Percentiles rank a stretch among this genome's conserved stretches.
Conservation (phyloP, 2,797 vertebrate species). For the Macroramphosus scolopax region DNA sequence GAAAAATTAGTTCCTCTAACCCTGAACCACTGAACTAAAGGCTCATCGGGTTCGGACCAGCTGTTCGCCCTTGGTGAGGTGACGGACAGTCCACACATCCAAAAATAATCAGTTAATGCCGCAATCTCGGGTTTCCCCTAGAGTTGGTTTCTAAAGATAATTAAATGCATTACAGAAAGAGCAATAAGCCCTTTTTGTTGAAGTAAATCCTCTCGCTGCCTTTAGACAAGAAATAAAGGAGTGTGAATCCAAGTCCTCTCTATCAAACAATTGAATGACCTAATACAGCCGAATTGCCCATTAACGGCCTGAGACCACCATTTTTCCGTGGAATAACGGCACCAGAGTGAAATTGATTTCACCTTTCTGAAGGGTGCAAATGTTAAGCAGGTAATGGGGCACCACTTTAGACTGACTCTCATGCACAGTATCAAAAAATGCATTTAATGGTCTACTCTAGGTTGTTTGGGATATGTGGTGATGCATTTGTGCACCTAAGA, state of each 20-base stretch:
- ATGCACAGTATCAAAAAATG: not conserved
- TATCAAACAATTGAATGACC: conserved; percentile 25
- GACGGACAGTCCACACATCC: conserved; percentile 7
- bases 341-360: conserved; percentile 28
- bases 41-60: too few species aligned
- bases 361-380: conserved; percentile 15
- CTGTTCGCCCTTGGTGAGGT: too few species aligned
- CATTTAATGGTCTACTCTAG: not conserved
- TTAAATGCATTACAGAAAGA: conserved; percentile 40
- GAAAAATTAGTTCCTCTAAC: conserved; percentile 19
- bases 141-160: conserved; percentile 18
- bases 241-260: conserved; percentile 26
- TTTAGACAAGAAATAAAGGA: conserved; percentile 10
- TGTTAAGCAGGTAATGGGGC: conserved; percentile 7
- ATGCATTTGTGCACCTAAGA: too few species aligned
- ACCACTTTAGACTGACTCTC: not conserved
- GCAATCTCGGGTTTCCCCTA: too few species aligned
- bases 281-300: conserved; percentile 17
- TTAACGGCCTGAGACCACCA: conserved; percentile 26
- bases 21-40: not conserved
- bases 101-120: conserved; percentile 22
- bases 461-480: not conserved
- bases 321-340: conserved; percentile 39
- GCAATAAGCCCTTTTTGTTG: conserved; percentile 36
- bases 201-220: conserved; percentile 38